Conservation (phyloP, 2,888 invertebrate genomes). For the Clusia tigrina region DNA sequence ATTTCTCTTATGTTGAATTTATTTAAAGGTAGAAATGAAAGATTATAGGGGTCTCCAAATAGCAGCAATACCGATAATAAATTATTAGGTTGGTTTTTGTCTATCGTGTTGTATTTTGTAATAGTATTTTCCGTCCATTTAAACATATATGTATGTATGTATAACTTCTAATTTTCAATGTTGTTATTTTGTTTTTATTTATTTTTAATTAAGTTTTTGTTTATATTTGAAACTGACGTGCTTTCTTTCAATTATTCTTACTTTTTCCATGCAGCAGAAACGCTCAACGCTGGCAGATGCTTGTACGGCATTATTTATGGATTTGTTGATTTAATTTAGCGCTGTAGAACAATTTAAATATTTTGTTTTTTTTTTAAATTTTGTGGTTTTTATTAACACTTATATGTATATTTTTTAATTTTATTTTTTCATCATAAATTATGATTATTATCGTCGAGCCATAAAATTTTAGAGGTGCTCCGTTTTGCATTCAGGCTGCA, state of each 20-base stretch:
- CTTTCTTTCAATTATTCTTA: not conserved
- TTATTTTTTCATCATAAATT: not conserved
- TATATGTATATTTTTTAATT: not conserved
- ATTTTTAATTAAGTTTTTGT: not conserved
- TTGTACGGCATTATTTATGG: not conserved
- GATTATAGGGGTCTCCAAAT: too few species aligned
- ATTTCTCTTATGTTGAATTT: too few species aligned
- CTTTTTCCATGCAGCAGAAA: not conserved
- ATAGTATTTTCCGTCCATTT: too few species aligned
- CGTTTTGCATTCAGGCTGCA: not conserved
- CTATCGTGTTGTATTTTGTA: too few species aligned
- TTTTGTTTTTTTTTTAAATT: not conserved
- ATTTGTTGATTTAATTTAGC: not conserved
- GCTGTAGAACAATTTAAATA: not conserved
- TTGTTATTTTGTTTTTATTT: too few species aligned
- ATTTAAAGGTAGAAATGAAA: too few species aligned
- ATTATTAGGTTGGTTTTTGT: too few species aligned
- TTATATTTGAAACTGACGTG: constrained; percentile 8
- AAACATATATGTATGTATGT: not conserved
- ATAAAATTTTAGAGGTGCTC: constrained; percentile 3
- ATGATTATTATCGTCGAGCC: not conserved
- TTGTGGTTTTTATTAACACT: not conserved
- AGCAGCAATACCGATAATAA: too few species aligned
- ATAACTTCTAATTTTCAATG: too few species aligned
- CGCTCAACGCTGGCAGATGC: too few species aligned